These are phyloP conservation scores for Asteroscopus sphinx DNA, from an alignment of 2,888 invertebrate species.

Conservation along the genomic window DNA sequence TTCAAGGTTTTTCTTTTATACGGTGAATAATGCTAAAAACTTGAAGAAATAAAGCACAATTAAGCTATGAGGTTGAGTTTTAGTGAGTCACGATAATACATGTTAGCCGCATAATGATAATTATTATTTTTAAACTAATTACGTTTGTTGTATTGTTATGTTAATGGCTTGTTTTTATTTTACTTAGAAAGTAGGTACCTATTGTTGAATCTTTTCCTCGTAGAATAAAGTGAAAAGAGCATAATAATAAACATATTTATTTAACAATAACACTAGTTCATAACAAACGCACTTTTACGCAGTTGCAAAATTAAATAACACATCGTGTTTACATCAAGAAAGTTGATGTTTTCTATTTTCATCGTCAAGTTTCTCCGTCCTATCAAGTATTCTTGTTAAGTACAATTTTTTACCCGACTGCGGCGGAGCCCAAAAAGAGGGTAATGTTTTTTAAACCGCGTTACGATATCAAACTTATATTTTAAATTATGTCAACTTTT, in stretches of 20 bases:
- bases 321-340: too few relatives aligned
- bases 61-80: conserved; percentile 7
- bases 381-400: too few relatives aligned
- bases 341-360: too few relatives aligned
- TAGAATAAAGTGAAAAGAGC: conserved; percentile 10
- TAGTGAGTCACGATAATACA: conserved; percentile 21
- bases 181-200: conserved; percentile 1
- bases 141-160: conserved; percentile 14
- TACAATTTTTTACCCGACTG: too few relatives aligned
- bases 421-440: too few relatives aligned
- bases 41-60: conserved; percentile 5
- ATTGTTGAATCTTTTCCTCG: conserved; percentile 18
- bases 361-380: too few relatives aligned
- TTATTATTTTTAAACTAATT: conserved; percentile 21
- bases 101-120: conserved; percentile 25
- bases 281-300: conserved; percentile 8
- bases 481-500: too few relatives aligned
- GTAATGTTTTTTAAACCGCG: too few relatives aligned
- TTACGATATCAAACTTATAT: too few relatives aligned
- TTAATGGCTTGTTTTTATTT: conserved; percentile 21
- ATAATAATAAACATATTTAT: conserved; percentile 31
- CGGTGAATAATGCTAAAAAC: conserved; percentile 14
- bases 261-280: conserved; percentile 15
- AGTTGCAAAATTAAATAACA: conserved; percentile 10
- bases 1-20: conserved; percentile 23